Base-by-base conservation (phyloP, 1,140 invertebrate species). In the Apolygus lucorum region DNA sequence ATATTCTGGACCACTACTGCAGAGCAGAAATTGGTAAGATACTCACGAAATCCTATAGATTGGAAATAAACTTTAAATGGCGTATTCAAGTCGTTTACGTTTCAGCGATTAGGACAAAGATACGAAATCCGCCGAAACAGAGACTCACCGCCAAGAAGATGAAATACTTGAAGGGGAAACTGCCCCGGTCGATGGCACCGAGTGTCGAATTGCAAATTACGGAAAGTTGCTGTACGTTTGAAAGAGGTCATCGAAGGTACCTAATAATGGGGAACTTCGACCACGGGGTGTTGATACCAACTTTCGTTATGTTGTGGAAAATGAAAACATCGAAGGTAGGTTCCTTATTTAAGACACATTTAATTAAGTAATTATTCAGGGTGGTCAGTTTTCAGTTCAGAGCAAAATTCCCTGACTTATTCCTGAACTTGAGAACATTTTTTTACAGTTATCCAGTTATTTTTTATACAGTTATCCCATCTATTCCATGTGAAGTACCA, bases 1-100 rank as follows among this genome's bases (percentile, higher is more conserved):
- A 86, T 73, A 82, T 87, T 67, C 76, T 88, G 71, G 85, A 88
- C 74, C 82, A 87, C 74, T 87, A 81, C 74, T 87, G 86, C 74
- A 76, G 84, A 63, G 79, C 85, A 17, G 81, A 84, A 69, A 82
- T 85, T 72, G 86, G 86, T 87, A 78, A 81, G 82, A 76, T 54
- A 70, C 22, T 2, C 2, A 26, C 11, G 1, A 28, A 59, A n/a
- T n/a, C 28, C 28, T 29, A 59, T 14, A 11, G 21, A 21, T 17
- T 14, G 52, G 11, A n/a, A 22, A 4, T 21, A 8, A 14, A 13
- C 8, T 52, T 52, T 8, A n/a, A 13, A 24, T 25, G 62, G 62
- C 2, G 13, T 68, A 4, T 13, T 24, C 25, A 2, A 21, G 25
- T 70, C 24, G 52, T 71, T 70, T 63, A n/a, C n/a, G n/a, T 74